Conservation (phyloP, 2,797 vertebrate genomes). For the Sarcophilus harrisii region DNA sequence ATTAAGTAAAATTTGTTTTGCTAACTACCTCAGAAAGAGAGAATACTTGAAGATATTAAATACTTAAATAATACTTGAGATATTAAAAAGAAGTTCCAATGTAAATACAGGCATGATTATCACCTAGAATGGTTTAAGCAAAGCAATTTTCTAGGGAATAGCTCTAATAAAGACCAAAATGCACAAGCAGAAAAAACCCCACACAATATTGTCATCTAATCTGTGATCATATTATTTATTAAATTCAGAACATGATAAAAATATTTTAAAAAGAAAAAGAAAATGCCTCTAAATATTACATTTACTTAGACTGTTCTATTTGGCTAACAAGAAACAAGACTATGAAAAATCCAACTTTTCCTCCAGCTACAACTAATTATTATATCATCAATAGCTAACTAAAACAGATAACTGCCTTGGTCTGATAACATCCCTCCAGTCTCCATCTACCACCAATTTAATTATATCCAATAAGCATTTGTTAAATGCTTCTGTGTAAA, state of each 20-base stretch:
- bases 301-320: background rate
- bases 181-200: background rate
- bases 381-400: background rate
- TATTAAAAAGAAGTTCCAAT: background rate
- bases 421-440: background rate
- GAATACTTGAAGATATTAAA: background rate
- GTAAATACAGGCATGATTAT: background rate
- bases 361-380: background rate
- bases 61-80: background rate
- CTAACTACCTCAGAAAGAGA: background rate
- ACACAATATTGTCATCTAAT: background rate
- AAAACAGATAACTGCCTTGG: background rate
- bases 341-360: background rate
- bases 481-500: background rate
- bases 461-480: background rate
- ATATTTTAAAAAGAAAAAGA: background rate
- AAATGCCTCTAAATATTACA: background rate
- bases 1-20: background rate
- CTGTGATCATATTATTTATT: background rate
- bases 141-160: background rate
- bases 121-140: background rate
- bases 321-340: background rate
- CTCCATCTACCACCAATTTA: background rate
- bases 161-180: background rate
- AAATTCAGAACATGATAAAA: background rate